These are phyloP conservation scores for Eulemur albifrons DNA, from an alignment of 2,797 vertebrate genomes.

Conservation along the genomic window DNA sequence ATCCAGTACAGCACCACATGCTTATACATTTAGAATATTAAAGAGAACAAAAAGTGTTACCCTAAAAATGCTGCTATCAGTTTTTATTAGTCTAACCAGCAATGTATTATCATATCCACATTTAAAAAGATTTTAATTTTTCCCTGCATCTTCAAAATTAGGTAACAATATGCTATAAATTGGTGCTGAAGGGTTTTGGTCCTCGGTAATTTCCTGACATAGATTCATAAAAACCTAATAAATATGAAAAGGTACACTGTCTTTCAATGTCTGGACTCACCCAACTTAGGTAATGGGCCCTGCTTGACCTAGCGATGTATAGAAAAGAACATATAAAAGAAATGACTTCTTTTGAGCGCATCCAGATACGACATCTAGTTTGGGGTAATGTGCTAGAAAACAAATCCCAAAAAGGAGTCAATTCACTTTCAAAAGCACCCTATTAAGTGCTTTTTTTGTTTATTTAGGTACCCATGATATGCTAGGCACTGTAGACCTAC, in stretches of 20 bases:
- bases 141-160: background rate
- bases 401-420: background rate
- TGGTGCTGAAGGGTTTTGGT: background rate
- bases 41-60: background rate
- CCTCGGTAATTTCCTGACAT: background rate
- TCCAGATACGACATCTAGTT: background rate
- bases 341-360: background rate
- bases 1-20: background rate
- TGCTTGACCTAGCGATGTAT: background rate
- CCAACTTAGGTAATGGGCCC: background rate
- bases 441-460: background rate
- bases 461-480: background rate
- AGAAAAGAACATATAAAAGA: background rate
- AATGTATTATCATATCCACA: background rate
- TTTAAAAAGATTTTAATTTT: background rate
- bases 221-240: background rate
- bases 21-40: background rate
- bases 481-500: background rate
- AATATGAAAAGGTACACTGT: background rate
- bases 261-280: background rate
- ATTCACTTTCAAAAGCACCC: background rate
- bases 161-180: background rate
- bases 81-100: background rate
- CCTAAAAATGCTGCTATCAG: background rate
- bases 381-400: background rate